Evolutionary conservation across 2,888 invertebrate species (phyloP), one percentile per base, ranked within the genome.

Genomic region (Athalia rosae): DNA sequence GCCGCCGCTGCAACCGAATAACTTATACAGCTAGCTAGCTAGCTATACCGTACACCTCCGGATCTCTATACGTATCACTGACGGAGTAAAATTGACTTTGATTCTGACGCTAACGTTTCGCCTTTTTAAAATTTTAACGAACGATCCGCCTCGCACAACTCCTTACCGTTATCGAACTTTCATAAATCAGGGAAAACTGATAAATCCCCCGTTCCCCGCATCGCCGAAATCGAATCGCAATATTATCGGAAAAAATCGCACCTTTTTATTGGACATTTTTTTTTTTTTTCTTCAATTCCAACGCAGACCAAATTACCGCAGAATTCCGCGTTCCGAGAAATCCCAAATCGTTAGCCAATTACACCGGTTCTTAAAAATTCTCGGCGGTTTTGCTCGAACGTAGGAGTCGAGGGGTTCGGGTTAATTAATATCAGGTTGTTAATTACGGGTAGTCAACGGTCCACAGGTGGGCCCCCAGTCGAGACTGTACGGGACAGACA

Each of bases 81-180:
- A 41, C 45, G 13, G 58, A 71, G 71, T 45, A 43, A 71, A 58
- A 71, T 71, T 71, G 71, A 71, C 71, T 71, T 71, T 71, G 71
- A 71, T 71, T 71, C 58, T 71, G 71, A 71, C 71, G 71, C 71
- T 71, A 71, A 71, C 71, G 45, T 71, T 71, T 58, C 45, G 71
- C 43, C 45, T 71, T 71, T 71, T 58, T 15, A 11, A 4, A 64
- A 64, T 47, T 64, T 50, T 58, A 43, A 67, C 53, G 15, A 13
- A 47, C 64, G 64, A 7, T 28, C 43, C 13, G 41, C 13, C 15
- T 7, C 56, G n/a, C 47, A 28, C n/a, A 11, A 6, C 47, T 47
- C 47, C 45, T 67, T 15, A 58, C 45, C 7, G 8, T 58, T n/a
- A n/a, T 47, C 58, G 0, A 58, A 47, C 8, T n/a, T 47, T 64